Percentiles rank a stretch among this genome's conserved stretches.
Evolutionary conservation across 2,797 vertebrate genomes (phyloP).

Genomic region (Dipus sagitta): DNA sequence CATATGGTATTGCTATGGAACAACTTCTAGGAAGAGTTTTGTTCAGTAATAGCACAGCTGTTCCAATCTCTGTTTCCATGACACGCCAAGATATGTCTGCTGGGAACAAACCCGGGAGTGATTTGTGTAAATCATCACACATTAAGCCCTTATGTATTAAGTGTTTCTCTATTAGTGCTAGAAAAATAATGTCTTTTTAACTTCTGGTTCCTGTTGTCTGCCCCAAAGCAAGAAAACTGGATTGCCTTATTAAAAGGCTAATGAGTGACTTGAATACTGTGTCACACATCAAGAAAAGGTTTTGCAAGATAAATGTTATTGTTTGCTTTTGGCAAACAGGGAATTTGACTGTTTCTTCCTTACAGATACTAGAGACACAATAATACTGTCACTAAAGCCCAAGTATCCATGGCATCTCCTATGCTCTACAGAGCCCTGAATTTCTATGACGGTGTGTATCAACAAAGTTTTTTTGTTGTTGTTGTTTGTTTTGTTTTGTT

Average conservation of each 20-base stretch:
- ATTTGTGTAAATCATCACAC: constrained; percentile 79
- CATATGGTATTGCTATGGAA: constrained; percentile 75
- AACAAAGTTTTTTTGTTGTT: background rate
- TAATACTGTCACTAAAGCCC: background rate
- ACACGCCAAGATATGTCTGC: constrained; percentile 72
- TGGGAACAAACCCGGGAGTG: constrained; percentile 70
- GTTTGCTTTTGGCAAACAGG: constrained; percentile 54
- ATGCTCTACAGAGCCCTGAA: background rate
- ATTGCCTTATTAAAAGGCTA: constrained; percentile 75
- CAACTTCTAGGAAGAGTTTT: constrained; percentile 77
- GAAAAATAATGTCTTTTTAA: constrained; percentile 80
- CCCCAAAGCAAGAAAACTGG: constrained; percentile 56
- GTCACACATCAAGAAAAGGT: constrained; percentile 63
- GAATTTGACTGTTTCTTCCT: background rate
- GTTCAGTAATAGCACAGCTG: constrained; percentile 75
- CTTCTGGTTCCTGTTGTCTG: constrained; percentile 55
- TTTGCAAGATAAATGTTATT: constrained; percentile 74
- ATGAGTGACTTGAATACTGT: constrained; percentile 71
- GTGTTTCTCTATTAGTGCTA: constrained; percentile 75
- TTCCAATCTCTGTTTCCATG: constrained; percentile 65
- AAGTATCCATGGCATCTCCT: background rate
- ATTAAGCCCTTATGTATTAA: constrained; percentile 79
- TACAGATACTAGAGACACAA: background rate
- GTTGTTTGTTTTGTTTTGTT: too few relatives aligned
- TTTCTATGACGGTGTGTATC: background rate